Base-by-base conservation (phyloP, 2,113 vertebrate species). In the Ursus arctos region DNA sequence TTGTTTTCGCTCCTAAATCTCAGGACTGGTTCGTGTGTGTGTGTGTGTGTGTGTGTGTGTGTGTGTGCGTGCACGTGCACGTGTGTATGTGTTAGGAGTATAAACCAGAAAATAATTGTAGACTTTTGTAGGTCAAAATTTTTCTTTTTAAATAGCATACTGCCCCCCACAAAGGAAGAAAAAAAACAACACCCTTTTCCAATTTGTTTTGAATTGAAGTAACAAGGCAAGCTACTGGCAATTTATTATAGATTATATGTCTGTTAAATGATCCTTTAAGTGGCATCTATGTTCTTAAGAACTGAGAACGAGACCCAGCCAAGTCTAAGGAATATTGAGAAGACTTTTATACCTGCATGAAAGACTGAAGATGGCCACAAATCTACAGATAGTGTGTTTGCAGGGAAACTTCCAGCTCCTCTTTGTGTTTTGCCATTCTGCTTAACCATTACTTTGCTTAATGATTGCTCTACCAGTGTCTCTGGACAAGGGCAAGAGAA, bases 81-180 rank as follows among this genome's bases (percentile, higher is more conserved):
- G 40, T 10, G 40, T 53, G 59, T 80, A n/a, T 83, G 67, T 53
- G 3, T 74, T 80, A 28, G 15, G 59, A 49, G 7, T 88, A 31
- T 83, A 92, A 95, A 92, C 7, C 21, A 96, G 33, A 77, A 97
- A 95, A 97, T 90, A 96, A 95, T 84, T 85, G 33, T 87, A 88
- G 51, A 88, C 47, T 92, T 71, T 91, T 61, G 24, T 85, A 85
- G n/a, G 33, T 71, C 47, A 80, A 18, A 63, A 40, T 40, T 87
- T 74, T 96, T 57, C 18, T 51, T 92, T 91, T 85, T 63, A 47
- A 79, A 59, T 87, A 84, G 3, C 5, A 33, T 67, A 26, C 3
- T 74, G 4, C 33, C 33, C 8, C 67, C 63, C 33, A 21, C 15
- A 16, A 63, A 88, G 85, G 31, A n/a, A 93, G 59, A 40, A 88